Base-by-base conservation (phyloP, 1,140 invertebrate species). In the Drosophila repletoides region DNA sequence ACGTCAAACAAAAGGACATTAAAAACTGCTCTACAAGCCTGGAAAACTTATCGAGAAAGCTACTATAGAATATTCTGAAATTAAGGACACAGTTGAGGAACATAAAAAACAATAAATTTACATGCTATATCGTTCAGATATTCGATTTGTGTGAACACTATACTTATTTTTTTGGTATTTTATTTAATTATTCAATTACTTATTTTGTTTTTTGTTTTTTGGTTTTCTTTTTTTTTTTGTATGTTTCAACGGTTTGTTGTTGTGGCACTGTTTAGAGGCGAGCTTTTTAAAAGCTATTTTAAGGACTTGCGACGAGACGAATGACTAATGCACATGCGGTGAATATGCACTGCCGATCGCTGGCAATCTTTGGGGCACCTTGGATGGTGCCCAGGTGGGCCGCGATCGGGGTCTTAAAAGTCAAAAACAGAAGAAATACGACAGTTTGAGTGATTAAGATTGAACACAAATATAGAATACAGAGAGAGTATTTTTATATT, bases 241-340 rank as follows among this genome's bases (percentile, higher is more conserved):
- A 51, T 55, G 69, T 79, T 60, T 70, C 55, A 71, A 71, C 71
- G 66, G 73, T 76, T n/a, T n/a, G n/a, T n/a, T 76, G 67, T 80
- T 73, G 66, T 80, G 83, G 81, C 84, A 88, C 83, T 88, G 65
- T 71, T 81, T 88, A 72, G 72, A 88, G 84, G 84, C 84, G 68
- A 88, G 83, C 84, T 88, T 88, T 88, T 76, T 65, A 75, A 88
- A 88, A 88, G 77, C 83, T 84, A 76, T 88, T 63, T 73, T 84
- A 88, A 79, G 72, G 76, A 81, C 76, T 80, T 80, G 76, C 76
- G 68, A 81, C 76, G 76, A 81, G 76, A 76, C 72, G 76, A 79
- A 55, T 81, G 76, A 59, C 67, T 74, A 81, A 88, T 84, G 77
- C 84, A 88, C 81, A 88, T 83, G 67, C 77, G 84, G 76, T 88